Percentiles rank a stretch among this genome's conserved stretches.
Conservation (phyloP, 2,113 vertebrate genomes). For the Eurystomus gularis region DNA sequence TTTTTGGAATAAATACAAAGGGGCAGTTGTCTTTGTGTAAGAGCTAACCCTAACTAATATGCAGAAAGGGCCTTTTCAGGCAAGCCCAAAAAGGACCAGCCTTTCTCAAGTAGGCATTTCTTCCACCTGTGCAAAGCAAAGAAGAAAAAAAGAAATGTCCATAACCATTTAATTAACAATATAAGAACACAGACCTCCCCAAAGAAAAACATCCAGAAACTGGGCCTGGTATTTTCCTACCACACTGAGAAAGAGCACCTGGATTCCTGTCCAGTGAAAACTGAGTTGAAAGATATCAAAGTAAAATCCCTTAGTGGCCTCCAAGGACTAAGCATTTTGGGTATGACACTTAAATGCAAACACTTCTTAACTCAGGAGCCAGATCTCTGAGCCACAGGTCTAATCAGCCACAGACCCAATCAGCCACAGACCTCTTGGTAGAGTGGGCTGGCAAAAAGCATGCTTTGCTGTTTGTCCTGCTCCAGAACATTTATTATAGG, state of each 20-base stretch:
- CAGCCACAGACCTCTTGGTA: not conserved
- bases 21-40: not conserved
- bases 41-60: not conserved
- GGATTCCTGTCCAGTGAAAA: not conserved
- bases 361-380: not conserved
- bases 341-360: not conserved
- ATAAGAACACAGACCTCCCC: not conserved
- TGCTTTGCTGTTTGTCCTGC: fast-evolving
- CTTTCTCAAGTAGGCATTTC: not conserved
- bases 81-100: not conserved
- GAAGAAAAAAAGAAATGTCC: not conserved
- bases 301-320: not conserved
- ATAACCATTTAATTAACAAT: not conserved
- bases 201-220: not conserved
- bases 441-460: not conserved
- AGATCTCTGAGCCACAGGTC: not conserved
- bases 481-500: not conserved
- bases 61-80: not conserved
- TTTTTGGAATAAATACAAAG: not conserved
- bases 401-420: not conserved
- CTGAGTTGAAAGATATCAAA: not conserved
- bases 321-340: not conserved
- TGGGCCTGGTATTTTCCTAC: not conserved
- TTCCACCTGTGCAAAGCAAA: not conserved
- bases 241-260: not conserved